Percentiles rank a stretch among this genome's conserved stretches.
These are phyloP conservation scores for Drosophila yakuba DNA, from an alignment of 1,140 invertebrate genomes.

Conservation along the genomic window DNA sequence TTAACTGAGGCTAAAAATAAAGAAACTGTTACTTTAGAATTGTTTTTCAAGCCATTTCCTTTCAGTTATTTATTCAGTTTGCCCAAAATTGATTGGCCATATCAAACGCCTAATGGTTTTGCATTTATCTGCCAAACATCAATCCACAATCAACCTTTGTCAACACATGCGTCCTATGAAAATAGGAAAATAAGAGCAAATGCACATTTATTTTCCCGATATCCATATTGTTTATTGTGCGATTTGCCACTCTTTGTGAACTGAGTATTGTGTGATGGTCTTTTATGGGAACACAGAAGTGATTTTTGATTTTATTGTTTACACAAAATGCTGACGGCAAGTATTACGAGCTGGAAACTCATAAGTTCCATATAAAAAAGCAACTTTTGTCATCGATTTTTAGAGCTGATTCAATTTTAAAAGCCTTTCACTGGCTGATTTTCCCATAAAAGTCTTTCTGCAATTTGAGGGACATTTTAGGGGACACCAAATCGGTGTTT, in stretches of 20 bases:
- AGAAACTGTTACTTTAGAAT: too few species aligned
- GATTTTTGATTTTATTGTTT: conserved; percentile 69
- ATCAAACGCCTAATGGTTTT: neutral
- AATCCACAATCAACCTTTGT: conserved; percentile 36
- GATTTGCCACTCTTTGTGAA: conserved; percentile 28
- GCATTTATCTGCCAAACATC: conserved; percentile 26
- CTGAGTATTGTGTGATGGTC: conserved; percentile 13
- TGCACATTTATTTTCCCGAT: conserved; percentile 39
- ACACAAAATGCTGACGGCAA: conserved; percentile 27
- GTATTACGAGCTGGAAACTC: conserved; percentile 50
- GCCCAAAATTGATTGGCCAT: conserved; percentile 4
- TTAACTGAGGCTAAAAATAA: neutral
- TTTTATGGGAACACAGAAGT: conserved; percentile 43
- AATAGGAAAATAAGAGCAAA: conserved; percentile 55
- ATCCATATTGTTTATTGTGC: conserved; percentile 21
- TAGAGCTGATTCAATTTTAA: conserved; percentile 59
- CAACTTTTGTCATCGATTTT: conserved; percentile 52
- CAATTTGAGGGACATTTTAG: conserved; percentile 39
- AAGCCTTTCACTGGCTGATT: conserved; percentile 37
- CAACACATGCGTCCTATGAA: conserved; percentile 32
- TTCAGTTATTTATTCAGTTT: neutral
- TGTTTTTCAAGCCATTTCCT: too few species aligned
- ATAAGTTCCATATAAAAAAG: conserved; percentile 54
- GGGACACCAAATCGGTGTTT: conserved; percentile 20
- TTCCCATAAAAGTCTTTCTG: conserved; percentile 54